Evolutionary conservation across 2,797 vertebrate species (phyloP).

Genomic region (Distichodus sexfasciatus): DNA sequence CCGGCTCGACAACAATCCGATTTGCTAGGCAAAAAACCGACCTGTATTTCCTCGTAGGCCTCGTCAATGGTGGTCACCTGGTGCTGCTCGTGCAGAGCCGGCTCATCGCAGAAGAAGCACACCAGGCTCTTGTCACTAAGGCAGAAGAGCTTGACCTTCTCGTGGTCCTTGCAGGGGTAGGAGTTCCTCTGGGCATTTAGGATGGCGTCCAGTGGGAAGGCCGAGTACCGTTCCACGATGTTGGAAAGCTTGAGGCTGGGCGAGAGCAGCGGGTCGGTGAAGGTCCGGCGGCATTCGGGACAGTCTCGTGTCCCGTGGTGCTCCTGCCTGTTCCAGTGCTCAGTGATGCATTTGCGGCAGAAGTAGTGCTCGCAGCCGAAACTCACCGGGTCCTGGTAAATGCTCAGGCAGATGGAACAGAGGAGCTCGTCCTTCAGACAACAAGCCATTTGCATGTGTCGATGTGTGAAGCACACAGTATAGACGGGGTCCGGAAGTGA

Average conservation of each 20-base stretch:
- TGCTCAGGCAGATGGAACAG: conserved; percentile 98
- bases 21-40: conserved; percentile 53
- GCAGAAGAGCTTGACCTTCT: conserved; percentile 98
- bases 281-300: conserved; percentile 93
- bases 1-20: not conserved
- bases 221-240: conserved; percentile 95
- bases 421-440: conserved; percentile 98
- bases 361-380: conserved; percentile 98
- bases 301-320: conserved; percentile 87
- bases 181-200: conserved; percentile 87
- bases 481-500: too few relatives aligned
- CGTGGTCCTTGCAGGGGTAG: conserved; percentile 93
- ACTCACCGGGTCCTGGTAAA: conserved; percentile 97
- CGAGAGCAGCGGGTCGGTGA: conserved; percentile 86
- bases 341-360: conserved; percentile 95
- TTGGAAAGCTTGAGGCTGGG: conserved; percentile 98
- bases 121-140: conserved; percentile 91
- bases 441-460: conserved; percentile 82
- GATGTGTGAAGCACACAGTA: not conserved
- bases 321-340: conserved; percentile 96
- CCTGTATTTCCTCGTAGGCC: conserved; percentile 96
- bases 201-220: conserved; percentile 94
- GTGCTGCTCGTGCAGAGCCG: conserved; percentile 92
- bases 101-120: conserved; percentile 98
- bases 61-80: conserved; percentile 95